Base-by-base conservation (phyloP, 2,113 vertebrate genomes). In the Zootoca vivipara region DNA sequence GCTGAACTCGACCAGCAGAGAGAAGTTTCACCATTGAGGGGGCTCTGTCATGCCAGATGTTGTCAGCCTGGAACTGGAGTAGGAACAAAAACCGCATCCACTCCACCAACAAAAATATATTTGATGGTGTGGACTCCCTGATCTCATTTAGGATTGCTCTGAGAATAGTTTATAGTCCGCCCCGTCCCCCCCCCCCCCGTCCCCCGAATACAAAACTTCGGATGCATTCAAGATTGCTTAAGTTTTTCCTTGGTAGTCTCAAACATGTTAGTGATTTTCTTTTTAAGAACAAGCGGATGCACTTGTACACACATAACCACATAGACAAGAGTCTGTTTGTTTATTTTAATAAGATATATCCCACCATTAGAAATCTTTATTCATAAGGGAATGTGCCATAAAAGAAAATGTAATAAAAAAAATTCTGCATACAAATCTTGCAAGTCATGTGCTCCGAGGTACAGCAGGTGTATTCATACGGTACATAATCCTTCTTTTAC, bases 401-500 rank as follows among this genome's bases (percentile, higher is more conserved):
- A 86, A 87, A 84, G 89, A 77, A 16, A 79, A 94, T 91, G 83
- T 83, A 8, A 87, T 92, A 94, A 22, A 1, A 94, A 22, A 1
- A 84, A 86, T 91, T 92, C 5, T 72, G 80, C 52, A 74, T 90
- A 58, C 26, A 92, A 92, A 92, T 93, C 91, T 85, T 90, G 38
- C 82, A 91, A 87, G 77, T 90, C 8, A 92, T 91, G 89, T 83
- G 85, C 56, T 87, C 64, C 93, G 87, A 93, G 90, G 38, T 90
- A 4, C 67, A 72, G 10, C 89, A 91, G 24, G 67, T 3, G 0
- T 80, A 90, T 87, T 64, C 33, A 12, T 79, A n/a, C n/a, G n/a
- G n/a, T n/a, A 82, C 56, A 92, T 92, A 94, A 93, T 89, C 87
- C 89, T 92, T 90, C 86, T 94, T 52, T 94, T 94, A 72, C 94